Evolutionary conservation across 2,797 vertebrate species (phyloP).

Genomic region (Epinephelus awoara): DNA sequence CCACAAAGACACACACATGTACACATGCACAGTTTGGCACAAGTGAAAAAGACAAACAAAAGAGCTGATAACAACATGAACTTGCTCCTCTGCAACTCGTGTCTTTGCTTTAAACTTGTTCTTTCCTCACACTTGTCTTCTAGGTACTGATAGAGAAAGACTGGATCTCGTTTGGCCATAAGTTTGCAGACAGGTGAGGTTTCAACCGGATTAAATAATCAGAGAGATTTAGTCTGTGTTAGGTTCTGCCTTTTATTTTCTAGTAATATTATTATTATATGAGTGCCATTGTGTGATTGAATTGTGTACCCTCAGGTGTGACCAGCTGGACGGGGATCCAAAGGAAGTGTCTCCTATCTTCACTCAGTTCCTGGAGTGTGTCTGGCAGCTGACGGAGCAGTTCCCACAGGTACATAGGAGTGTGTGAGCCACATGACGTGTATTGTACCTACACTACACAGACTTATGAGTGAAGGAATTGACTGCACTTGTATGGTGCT

Average conservation of each 20-base stretch:
- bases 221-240: background rate
- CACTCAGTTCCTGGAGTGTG: constrained; percentile 97
- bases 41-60: background rate
- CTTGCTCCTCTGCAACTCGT: background rate
- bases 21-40: background rate
- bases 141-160: constrained; percentile 99
- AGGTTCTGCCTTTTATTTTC: background rate
- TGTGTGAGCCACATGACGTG: background rate
- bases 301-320: constrained; percentile 86
- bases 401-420: constrained; percentile 87
- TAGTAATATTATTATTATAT: background rate
- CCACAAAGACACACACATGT: constrained; percentile 1
- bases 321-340: constrained; percentile 94
- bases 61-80: background rate
- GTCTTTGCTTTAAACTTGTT: background rate
- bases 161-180: constrained; percentile 99
- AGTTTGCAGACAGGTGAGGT: constrained; percentile 96
- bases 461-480: no score
- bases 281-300: background rate
- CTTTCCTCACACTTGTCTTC: constrained; percentile 21
- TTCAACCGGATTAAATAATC: background rate
- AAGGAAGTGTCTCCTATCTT: constrained; percentile 98
- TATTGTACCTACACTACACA: no score
- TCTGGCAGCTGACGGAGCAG: constrained; percentile 97
- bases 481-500: no score